Percentiles rank a stretch among this genome's conserved stretches.
Evolutionary conservation across 2,113 vertebrate species (phyloP).

Genomic region (Elachura formosa): DNA sequence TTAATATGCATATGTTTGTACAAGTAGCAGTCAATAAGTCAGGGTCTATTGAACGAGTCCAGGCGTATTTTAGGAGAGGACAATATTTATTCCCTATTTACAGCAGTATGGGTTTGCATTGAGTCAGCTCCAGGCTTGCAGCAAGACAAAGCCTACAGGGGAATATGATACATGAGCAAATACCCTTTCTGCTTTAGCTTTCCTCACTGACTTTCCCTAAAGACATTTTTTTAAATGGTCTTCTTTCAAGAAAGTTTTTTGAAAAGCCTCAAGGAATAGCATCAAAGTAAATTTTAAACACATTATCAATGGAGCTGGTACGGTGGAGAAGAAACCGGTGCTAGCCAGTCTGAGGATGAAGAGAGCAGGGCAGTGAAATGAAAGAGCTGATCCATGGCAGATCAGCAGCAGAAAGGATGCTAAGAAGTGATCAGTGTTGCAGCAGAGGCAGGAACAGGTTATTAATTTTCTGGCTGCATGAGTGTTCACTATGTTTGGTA

Average conservation of each 20-base stretch:
- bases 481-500: background rate
- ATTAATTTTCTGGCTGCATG: background rate
- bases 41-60: background rate
- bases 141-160: background rate
- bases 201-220: background rate
- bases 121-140: background rate
- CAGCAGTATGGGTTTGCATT: background rate
- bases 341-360: background rate
- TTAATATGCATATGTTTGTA: background rate
- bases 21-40: background rate
- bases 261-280: background rate
- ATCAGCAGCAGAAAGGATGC: background rate
- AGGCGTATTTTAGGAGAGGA: background rate
- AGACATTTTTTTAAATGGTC: background rate
- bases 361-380: background rate
- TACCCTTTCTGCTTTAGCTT: background rate
- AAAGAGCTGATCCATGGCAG: fast-evolving
- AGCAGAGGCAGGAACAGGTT: background rate
- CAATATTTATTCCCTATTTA: background rate
- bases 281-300: slow-evolving; percentile 33
- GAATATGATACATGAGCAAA: background rate
- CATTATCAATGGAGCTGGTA: background rate
- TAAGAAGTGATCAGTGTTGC: background rate
- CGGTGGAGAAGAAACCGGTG: background rate
- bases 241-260: background rate